Base-by-base conservation (phyloP, 1,140 invertebrate genomes). In the Zaprionus nigranus region DNA sequence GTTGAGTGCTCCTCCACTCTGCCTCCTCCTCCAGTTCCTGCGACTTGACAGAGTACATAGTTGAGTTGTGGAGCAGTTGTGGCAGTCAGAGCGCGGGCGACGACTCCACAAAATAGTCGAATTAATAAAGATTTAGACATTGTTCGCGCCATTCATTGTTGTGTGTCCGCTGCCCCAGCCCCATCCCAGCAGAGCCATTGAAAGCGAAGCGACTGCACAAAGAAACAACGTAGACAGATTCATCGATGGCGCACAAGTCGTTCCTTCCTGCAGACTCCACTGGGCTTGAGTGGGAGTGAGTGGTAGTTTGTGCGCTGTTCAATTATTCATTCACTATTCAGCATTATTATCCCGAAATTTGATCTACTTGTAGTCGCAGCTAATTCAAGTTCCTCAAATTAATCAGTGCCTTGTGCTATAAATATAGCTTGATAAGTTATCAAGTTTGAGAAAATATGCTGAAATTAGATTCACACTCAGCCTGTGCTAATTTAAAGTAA, bases 41-140 rank as follows among this genome's bases (percentile, higher is more conserved):
- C 28, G 17, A 34, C 63, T 66, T 57, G 54, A 49, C 64, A 34
- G 64, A 66, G 64, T 49, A 58, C 63, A 46, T 20, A 26, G 56
- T 38, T 34, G 56, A 58, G 63, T 9, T 46, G 5, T 57, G 20
- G 38, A 49, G 53, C 43, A 26, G 6, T 28, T 28, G 26, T 28
- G 26, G 26, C 26, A 28, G 26, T 28, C 26, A 7, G 53, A 68
- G 54, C 28, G 38, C 28, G 38, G 43, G 26, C 66, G 72, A 57
- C 61, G 73, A 78, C 56, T 65, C 51, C 75, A 59, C 73, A 78
- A 78, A 86, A 87, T 83, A 87, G 84, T 78, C 84, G 85, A 90
- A 88, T 88, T 88, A 90, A 88, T 85, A 88, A 85, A 88, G 85
- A 88, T 88, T 88, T 88, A 90, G 85, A 77, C 83, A 88, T 88